Evolutionary conservation across 2,113 vertebrate genomes (phyloP).

Genomic region (Ailuropoda melanoleuca): DNA sequence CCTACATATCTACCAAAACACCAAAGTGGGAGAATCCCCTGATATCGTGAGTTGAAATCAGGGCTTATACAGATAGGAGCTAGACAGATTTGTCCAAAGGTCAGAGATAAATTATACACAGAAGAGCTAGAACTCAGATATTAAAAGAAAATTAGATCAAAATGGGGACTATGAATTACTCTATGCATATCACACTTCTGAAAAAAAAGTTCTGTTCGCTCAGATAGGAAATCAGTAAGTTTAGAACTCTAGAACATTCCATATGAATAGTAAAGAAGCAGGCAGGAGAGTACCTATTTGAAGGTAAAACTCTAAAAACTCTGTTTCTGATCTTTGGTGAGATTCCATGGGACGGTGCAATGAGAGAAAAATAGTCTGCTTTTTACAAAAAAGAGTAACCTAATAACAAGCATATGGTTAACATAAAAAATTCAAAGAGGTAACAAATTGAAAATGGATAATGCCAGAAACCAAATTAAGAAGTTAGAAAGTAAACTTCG

Average conservation of each 20-base stretch:
- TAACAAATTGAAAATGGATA: background rate
- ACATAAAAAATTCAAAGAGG: background rate
- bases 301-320: background rate
- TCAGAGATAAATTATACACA: background rate
- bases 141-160: slow-evolving; percentile 36
- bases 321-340: background rate
- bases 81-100: background rate
- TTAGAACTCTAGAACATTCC: background rate
- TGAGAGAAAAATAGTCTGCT: background rate
- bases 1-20: background rate
- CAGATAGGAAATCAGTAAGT: background rate
- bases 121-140: background rate
- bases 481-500: background rate
- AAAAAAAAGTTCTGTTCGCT: background rate
- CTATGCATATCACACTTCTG: background rate
- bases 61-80: background rate
- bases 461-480: background rate
- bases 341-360: background rate
- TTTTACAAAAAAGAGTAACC: background rate
- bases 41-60: background rate
- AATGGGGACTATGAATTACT: background rate
- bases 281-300: background rate
- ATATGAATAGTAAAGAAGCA: background rate
- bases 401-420: background rate
- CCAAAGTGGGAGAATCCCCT: background rate